Conservation (phyloP, 2,797 vertebrate species). For the Eulemur coronatus region DNA sequence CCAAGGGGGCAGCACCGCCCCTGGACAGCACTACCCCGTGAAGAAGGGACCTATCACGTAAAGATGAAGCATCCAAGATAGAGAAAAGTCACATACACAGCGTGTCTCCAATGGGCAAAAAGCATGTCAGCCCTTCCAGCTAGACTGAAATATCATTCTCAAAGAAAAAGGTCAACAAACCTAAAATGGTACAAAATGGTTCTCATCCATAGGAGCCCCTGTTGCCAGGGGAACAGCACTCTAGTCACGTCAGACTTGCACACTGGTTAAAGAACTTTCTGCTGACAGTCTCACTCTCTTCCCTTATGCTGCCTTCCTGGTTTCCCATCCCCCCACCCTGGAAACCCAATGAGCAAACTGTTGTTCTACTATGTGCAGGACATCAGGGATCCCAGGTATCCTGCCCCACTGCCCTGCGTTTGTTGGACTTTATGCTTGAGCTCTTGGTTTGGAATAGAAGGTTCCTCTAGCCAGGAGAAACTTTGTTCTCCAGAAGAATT, state of each 20-base stretch:
- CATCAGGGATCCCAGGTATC: background rate
- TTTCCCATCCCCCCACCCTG: no score
- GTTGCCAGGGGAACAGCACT: background rate
- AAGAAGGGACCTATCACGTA: conserved; percentile 56
- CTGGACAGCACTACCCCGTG: conserved; percentile 16
- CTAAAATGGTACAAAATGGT: conserved; percentile 41
- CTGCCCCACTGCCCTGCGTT: background rate
- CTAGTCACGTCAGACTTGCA: background rate
- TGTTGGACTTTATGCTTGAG: background rate
- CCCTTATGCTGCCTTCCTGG: background rate
- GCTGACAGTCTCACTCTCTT: background rate
- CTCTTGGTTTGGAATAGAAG: background rate
- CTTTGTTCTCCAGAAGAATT: background rate
- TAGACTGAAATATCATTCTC: conserved; percentile 66
- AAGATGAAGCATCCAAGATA: conserved; percentile 1
- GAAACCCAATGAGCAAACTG: background rate
- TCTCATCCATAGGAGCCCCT: background rate
- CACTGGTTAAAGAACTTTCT: background rate
- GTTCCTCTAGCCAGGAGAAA: background rate
- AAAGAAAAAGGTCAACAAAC: conserved; percentile 63
- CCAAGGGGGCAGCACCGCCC: conserved; percentile 47
- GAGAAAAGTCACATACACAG: conserved; percentile 54
- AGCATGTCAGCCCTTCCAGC: conserved; percentile 53
- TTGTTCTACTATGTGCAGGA: background rate
- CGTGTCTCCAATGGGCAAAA: conserved; percentile 52